A percentile compares a stretch with the other conserved stretches of the same genome.
Conservation (phyloP, 1,140 invertebrate species). For the Micrasema minimum region DNA sequence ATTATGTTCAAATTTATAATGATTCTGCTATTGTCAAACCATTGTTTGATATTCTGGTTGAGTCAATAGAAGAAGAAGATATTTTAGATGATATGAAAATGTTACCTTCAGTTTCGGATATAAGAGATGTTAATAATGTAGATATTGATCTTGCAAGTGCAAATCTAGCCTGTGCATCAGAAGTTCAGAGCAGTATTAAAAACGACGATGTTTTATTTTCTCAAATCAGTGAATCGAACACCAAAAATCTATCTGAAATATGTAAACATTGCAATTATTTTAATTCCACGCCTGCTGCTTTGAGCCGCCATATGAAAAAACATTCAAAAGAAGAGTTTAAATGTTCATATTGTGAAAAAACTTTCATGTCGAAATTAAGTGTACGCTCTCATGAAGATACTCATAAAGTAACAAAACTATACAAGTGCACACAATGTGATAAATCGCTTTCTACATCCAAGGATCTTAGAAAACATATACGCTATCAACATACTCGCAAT, state of each 20-base stretch:
- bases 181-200: too few species aligned
- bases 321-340: slow-evolving; percentile 96
- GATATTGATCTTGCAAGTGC: too few species aligned
- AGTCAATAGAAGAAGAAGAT: too few species aligned
- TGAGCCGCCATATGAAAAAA: slow-evolving; percentile 94
- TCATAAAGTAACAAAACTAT: slow-evolving; percentile 95
- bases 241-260: neutral
- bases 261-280: slow-evolving; percentile 10
- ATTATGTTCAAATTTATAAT: too few species aligned
- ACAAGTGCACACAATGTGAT: slow-evolving; percentile 93
- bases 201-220: too few species aligned
- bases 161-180: too few species aligned
- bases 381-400: slow-evolving; percentile 96
- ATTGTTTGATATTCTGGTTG: too few species aligned
- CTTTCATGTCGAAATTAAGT: slow-evolving; percentile 94
- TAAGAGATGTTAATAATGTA: too few species aligned
- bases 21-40: too few species aligned
- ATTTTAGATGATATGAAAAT: too few species aligned
- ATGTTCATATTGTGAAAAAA: slow-evolving; percentile 92
- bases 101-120: too few species aligned
- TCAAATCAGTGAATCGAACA: too few species aligned
- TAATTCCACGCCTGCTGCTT: slow-evolving; percentile 73
- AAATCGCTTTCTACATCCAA: slow-evolving; percentile 91
- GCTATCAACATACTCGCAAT: slow-evolving; percentile 73
- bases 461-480: slow-evolving; percentile 5